These are phyloP conservation scores for Fregata magnificens DNA, from an alignment of 2,113 vertebrate species.

Conservation along the genomic window DNA sequence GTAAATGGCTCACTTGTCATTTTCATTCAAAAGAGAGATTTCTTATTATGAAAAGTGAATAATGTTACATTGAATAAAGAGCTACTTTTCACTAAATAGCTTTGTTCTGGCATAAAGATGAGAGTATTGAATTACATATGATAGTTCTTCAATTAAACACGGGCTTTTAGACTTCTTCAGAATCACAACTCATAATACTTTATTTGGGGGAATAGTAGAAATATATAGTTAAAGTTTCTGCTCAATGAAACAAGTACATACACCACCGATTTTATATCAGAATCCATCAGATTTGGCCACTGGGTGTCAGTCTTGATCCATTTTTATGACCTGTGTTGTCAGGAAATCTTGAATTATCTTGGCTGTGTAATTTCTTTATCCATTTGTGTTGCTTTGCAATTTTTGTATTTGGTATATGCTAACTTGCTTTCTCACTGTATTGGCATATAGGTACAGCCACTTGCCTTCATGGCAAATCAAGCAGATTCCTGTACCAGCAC, in stretches of 20 bases:
- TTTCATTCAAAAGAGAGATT: neutral
- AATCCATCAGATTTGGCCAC: slow-evolving; percentile 40
- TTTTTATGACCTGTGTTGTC: neutral
- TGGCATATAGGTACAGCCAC: slow-evolving; percentile 78
- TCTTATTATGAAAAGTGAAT: neutral
- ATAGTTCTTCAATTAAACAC: neutral
- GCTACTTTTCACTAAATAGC: neutral
- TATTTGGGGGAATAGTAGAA: neutral
- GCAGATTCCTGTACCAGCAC: slow-evolving; percentile 78
- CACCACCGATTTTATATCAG: neutral
- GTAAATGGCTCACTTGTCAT: neutral
- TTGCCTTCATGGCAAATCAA: slow-evolving; percentile 87
- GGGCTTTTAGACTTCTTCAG: neutral
- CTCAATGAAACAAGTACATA: neutral
- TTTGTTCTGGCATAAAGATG: neutral
- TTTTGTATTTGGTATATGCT: neutral
- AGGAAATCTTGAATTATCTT: neutral
- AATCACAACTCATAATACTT: neutral
- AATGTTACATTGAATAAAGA: neutral
- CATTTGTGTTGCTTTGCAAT: neutral
- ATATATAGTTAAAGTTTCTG: neutral
- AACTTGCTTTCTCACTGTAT: neutral
- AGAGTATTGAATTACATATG: neutral
- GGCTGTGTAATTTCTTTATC: neutral
- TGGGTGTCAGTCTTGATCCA: slow-evolving; percentile 69